A percentile compares a stretch with the other conserved stretches of the same genome.
phyloP scores from a whole-genome alignment of 2,888 invertebrate genomes.

The Melanophora roralis region DNA sequence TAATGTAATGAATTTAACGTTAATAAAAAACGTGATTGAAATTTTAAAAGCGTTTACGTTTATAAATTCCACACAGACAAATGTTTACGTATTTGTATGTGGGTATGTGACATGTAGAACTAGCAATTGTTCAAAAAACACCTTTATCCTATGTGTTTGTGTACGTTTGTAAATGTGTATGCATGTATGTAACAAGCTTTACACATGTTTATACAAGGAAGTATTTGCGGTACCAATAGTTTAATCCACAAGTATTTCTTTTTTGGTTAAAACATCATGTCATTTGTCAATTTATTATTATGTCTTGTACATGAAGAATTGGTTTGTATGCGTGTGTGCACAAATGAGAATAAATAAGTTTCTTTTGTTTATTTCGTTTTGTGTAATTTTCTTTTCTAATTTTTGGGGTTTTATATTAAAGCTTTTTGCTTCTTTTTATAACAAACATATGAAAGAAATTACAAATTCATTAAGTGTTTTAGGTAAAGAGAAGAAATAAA shows the following conservation, averaged over 20 bases:
- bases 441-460: conserved; percentile 21
- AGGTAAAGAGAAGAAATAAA: background rate
- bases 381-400: conserved; percentile 18
- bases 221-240: conserved; percentile 27
- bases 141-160: conserved; percentile 12
- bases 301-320: conserved; percentile 25
- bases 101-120: background rate
- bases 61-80: conserved; percentile 30
- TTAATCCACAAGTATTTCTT: background rate
- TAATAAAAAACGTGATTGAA: conserved; percentile 66
- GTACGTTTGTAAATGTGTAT: background rate
- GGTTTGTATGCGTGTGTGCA: background rate
- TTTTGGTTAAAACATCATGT: conserved; percentile 42
- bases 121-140: background rate
- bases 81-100: background rate
- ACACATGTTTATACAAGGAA: background rate
- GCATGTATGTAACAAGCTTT: background rate
- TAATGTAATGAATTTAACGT: conserved; percentile 63
- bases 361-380: background rate
- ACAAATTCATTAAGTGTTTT: conserved; percentile 45
- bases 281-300: conserved; percentile 60
- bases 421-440: too few species aligned
- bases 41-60: conserved; percentile 56
- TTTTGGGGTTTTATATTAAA: too few species aligned
- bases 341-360: background rate